Conservation (phyloP, 2,888 invertebrate species). For the Thera britannica region DNA sequence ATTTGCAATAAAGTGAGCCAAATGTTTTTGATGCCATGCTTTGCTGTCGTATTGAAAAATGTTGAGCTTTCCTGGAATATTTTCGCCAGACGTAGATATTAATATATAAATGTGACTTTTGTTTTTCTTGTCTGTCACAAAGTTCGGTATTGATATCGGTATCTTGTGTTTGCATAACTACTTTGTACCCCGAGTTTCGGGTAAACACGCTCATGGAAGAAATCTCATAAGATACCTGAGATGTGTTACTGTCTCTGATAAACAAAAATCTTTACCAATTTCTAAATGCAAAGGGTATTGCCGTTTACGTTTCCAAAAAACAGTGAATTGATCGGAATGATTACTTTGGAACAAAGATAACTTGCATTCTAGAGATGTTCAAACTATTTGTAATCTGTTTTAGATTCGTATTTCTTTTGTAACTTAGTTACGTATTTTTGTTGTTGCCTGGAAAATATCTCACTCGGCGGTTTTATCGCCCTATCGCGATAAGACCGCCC, state of each 20-base stretch:
- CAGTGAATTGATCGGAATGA: not conserved
- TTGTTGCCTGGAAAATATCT: too few species aligned
- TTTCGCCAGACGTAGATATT: slow-evolving; percentile 49
- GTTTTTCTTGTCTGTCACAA: slow-evolving; percentile 75
- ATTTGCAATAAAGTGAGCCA: slow-evolving; percentile 39
- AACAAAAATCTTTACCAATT: slow-evolving; percentile 44
- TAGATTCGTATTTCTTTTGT: too few species aligned
- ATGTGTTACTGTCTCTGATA: slow-evolving; percentile 39
- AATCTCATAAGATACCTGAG: slow-evolving; percentile 56
- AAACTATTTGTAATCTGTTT: too few species aligned
- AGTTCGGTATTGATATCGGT: slow-evolving; percentile 76
- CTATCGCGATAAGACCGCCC: too few species aligned
- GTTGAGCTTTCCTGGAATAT: slow-evolving; percentile 27
- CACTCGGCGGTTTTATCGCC: too few species aligned
- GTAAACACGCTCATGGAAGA: slow-evolving; percentile 63
- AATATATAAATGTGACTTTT: slow-evolving; percentile 69
- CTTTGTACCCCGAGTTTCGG: slow-evolving; percentile 61
- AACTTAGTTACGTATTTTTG: too few species aligned
- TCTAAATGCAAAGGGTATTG: not conserved
- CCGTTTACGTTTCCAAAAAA: not conserved
- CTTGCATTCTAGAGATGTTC: not conserved
- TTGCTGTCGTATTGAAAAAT: slow-evolving; percentile 14
- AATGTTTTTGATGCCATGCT: slow-evolving; percentile 28
- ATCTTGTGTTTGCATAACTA: slow-evolving; percentile 80
- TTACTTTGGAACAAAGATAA: not conserved